These are phyloP conservation scores for Gambusia affinis DNA, from an alignment of 2,113 vertebrate genomes.

Conservation along the genomic window DNA sequence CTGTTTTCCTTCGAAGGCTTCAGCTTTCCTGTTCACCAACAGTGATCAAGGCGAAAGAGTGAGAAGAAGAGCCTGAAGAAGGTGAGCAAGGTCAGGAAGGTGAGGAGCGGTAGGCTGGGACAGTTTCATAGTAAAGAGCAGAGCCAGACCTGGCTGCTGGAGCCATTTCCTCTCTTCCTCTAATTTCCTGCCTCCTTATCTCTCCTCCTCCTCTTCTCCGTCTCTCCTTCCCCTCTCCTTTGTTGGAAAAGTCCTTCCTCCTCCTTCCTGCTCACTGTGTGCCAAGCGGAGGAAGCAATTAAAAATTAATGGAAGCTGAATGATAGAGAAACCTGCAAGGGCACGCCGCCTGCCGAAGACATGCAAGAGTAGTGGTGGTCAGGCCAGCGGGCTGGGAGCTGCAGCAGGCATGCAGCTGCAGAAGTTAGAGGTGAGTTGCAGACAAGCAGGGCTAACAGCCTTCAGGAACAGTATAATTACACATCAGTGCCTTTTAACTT, in stretches of 20 bases:
- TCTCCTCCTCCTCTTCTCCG: conserved; percentile 11
- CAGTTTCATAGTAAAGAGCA: background rate
- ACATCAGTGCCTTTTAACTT: too few species aligned
- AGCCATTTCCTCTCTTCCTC: conserved; percentile 23
- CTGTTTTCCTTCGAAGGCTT: conserved; percentile 66
- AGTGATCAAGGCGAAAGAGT: conserved; percentile 38
- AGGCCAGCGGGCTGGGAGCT: background rate
- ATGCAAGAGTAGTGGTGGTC: conserved; percentile 24
- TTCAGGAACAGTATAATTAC: too few species aligned
- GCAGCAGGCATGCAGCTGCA: background rate
- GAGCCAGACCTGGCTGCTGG: conserved; percentile 35
- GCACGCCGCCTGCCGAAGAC: conserved; percentile 77
- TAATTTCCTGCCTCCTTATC: conserved; percentile 15
- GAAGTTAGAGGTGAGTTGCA: background rate
- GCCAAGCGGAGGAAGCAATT: conserved; percentile 84
- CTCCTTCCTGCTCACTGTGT: conserved; percentile 70
- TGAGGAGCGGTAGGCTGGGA: background rate
- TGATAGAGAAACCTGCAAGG: conserved; percentile 88
- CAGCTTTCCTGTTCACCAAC: conserved; percentile 42
- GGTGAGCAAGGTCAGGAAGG: background rate
- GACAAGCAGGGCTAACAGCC: background rate
- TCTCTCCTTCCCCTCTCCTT: conserved; percentile 32
- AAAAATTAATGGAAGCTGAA: conserved; percentile 86
- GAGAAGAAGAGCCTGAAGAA: conserved; percentile 4
- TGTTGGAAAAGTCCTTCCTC: conserved; percentile 50